These are phyloP conservation scores for Tapirus terrestris DNA, from an alignment of 2,113 vertebrate species.

Conservation along the genomic window DNA sequence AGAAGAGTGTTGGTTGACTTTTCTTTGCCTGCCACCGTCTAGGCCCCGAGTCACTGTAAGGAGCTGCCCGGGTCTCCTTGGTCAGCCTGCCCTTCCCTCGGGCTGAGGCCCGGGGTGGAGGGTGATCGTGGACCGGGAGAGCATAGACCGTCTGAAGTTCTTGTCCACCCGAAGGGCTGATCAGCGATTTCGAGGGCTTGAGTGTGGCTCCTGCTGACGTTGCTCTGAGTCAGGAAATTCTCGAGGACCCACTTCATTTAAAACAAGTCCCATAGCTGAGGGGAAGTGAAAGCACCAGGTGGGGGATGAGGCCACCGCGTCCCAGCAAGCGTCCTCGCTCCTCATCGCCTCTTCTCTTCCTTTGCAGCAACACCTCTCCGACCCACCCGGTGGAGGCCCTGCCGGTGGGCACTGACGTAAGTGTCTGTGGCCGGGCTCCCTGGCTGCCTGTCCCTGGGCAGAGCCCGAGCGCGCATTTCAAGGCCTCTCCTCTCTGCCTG, in stretches of 20 bases:
- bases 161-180: too few relatives aligned
- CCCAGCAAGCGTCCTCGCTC: constrained; percentile 69
- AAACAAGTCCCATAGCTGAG: neutral
- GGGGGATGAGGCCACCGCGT: neutral
- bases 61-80: rapidly evolving
- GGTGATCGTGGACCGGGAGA: neutral
- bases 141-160: neutral
- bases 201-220: rapidly evolving
- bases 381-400: constrained; percentile 91
- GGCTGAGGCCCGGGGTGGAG: neutral
- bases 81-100: neutral
- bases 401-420: constrained; percentile 92
- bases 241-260: neutral
- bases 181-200: neutral
- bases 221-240: neutral
- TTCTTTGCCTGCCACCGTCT: neutral
- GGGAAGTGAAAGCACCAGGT: rapidly evolving
- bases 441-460: constrained; percentile 84
- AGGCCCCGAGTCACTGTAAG: neutral
- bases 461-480: constrained; percentile 86
- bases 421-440: constrained; percentile 86
- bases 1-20: rapidly evolving
- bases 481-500: constrained; percentile 89
- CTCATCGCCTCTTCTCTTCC: constrained; percentile 65
- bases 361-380: constrained; percentile 93